Base-by-base conservation (phyloP, 2,888 invertebrate genomes). In the Colostygia pectinataria region DNA sequence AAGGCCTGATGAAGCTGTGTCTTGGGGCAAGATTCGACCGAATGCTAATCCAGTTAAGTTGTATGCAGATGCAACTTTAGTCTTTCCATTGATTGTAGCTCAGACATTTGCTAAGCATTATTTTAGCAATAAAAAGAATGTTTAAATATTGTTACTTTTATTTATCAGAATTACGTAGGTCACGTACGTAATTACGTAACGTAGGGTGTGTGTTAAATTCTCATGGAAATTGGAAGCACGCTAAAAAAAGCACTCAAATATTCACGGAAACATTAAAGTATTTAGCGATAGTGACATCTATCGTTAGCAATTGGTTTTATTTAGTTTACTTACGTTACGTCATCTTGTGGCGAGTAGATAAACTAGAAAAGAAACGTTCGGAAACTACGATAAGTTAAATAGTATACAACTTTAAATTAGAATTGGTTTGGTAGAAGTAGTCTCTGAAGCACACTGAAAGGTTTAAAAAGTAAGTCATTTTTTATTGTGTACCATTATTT, bases 11-110 rank as follows among this genome's bases (percentile, higher is more conserved):
- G 99, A 99, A 86, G 99, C 99, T 0, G 93, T 99, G 0, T 99
- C 99, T 2, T 99, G 99, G 99, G 99, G 99, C 0, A 99, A 99
- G 90, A 98, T 99, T 50, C 94, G 94, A 69, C 93, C 93, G 57
- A 94, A 95, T 55, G 97, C 98, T 0, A 93, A 91, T 15, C 97
- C 99, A 0, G 97, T 99, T 0, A 99, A 99, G 86, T 93, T 98
- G 12, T 97, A 96, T 89, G 97, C 96, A 0, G 99, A 99, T 82
- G 99, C 98, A 2, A 96, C 95, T 25, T 90, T 99, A 34, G 93
- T 99, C 1, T 97, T 99, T 80, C 99, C 99, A 0, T 84, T 99
- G 42, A 89, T 99, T 50, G 98, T 99, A 0, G 98, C 96, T 1
- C 96, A 99, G 89, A 99, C 99, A 9, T 99, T 99, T 91, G 98